Conservation (phyloP, 1,140 invertebrate species). For the Pomacea maculata region DNA sequence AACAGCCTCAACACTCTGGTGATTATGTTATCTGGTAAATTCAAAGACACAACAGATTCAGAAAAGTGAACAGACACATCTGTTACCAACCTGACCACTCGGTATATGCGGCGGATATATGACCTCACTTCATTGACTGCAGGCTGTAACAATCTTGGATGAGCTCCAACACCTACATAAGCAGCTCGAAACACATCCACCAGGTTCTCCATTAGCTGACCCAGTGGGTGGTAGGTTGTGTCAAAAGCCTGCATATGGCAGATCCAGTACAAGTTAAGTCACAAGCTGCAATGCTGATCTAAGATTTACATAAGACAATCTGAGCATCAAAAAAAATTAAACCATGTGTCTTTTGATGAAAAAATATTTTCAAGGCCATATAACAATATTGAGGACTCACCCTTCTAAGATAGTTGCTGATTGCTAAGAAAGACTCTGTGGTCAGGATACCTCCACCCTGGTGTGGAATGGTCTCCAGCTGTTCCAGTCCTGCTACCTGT, state of each 20-base stretch:
- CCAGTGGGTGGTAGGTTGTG: slow-evolving; percentile 77
- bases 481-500: slow-evolving; percentile 67
- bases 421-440: slow-evolving; percentile 71
- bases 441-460: slow-evolving; percentile 74
- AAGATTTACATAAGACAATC: background rate
- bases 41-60: background rate
- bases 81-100: slow-evolving; percentile 54
- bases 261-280: background rate
- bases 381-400: slow-evolving; percentile 34
- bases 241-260: slow-evolving; percentile 74
- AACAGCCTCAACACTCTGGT: too few relatives aligned
- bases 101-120: slow-evolving; percentile 55
- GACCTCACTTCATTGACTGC: slow-evolving; percentile 71
- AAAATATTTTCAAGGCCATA: background rate
- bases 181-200: slow-evolving; percentile 81
- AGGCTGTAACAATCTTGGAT: slow-evolving; percentile 78
- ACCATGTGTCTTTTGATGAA: background rate
- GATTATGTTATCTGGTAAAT: too few relatives aligned
- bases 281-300: background rate
- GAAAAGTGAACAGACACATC: background rate
- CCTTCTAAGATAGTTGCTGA: slow-evolving; percentile 76
- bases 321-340: background rate
- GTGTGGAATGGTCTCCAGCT: slow-evolving; percentile 78
- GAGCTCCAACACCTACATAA: slow-evolving; percentile 81
- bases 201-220: slow-evolving; percentile 75